Base-by-base conservation (phyloP, 2,888 invertebrate genomes). In the Camptogramma bilineatum region DNA sequence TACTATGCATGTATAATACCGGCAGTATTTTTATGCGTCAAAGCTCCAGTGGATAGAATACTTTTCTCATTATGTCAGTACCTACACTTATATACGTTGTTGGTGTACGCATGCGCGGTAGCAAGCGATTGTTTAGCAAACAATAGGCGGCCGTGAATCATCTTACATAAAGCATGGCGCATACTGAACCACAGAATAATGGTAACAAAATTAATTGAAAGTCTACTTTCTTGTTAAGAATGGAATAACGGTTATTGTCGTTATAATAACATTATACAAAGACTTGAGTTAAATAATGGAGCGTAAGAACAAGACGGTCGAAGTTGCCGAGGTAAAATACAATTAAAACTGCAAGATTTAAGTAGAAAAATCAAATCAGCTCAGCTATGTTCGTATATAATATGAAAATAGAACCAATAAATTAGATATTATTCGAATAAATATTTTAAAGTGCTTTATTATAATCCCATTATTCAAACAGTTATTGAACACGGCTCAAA, bases 121-220 rank as follows among this genome's bases (percentile, higher is more conserved):
- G 65, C 65, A 54, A 64, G 42, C 58, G 48, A 61, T 54, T 58
- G 58, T 62, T 65, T 62, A 58, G 58, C 62, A 66, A 62, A 66
- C 65, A 66, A 66, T 66, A 51, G 57, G 46, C 53, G 62, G 47
- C 50, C 65, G 62, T 58, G 65, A 66, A 62, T 62, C 62, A 66
- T 54, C 56, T 57, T 51, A 39, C 39, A 52, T 53, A 44, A 51
- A 51, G 57, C 34, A n/a, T 50, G 46, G 19, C 44, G 53, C 50
- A 52, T 50, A 53, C 57, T 50, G 48, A 52, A 48, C 56, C 56
- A 42, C 5, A 0, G 0, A 13, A 56, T 44, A 44, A 52, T 46
- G 47, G 44, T 28, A 21, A 42, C n/a, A 24, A 39, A 52, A 39
- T 19, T 52, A 52, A 34, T 44, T 44, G 16, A 44, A 44, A 44